phyloP scores from a whole-genome alignment of 53 echinoderm and acorn worm genomes.

The Astropecten irregularis region DNA sequence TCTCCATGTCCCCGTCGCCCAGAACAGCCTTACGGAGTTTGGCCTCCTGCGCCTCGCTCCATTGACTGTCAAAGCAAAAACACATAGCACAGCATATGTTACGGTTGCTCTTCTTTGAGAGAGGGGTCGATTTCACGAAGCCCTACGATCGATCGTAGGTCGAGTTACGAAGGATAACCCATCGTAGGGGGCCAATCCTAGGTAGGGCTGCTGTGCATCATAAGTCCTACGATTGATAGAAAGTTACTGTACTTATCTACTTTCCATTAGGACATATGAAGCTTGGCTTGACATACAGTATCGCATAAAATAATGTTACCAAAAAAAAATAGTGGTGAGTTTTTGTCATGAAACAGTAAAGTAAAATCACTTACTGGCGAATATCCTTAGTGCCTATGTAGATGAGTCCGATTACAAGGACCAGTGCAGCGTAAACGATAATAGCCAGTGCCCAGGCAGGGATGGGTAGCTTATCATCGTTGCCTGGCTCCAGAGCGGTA shows the following conservation, averaged over 20 bases:
- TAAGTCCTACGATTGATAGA: too few species aligned
- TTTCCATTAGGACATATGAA: too few species aligned
- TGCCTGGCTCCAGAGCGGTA: constrained; percentile 31
- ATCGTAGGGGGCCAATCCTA: too few species aligned
- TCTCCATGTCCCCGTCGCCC: constrained; percentile 37
- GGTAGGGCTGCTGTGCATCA: too few species aligned
- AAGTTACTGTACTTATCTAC: too few species aligned
- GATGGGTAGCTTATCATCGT: constrained; percentile 54
- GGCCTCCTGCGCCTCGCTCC: background rate
- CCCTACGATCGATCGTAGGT: too few species aligned
- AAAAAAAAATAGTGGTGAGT: too few species aligned
- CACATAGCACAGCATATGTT: background rate
- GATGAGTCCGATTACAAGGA: constrained; percentile 65
- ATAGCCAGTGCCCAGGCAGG: constrained; percentile 86
- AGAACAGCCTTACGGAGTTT: constrained; percentile 20
- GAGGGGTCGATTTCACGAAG: too few species aligned
- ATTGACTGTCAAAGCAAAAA: constrained; percentile 6
- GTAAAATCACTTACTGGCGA: constrained; percentile 61
- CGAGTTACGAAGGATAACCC: too few species aligned
- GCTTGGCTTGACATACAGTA: too few species aligned
- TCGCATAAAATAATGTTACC: too few species aligned
- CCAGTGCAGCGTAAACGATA: constrained; percentile 65
- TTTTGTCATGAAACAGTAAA: too few species aligned
- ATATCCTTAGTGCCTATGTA: constrained; percentile 63
- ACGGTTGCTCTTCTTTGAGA: background rate